phyloP scores from a whole-genome alignment of 2,888 invertebrate genomes.

The Drosophila ochracea region DNA sequence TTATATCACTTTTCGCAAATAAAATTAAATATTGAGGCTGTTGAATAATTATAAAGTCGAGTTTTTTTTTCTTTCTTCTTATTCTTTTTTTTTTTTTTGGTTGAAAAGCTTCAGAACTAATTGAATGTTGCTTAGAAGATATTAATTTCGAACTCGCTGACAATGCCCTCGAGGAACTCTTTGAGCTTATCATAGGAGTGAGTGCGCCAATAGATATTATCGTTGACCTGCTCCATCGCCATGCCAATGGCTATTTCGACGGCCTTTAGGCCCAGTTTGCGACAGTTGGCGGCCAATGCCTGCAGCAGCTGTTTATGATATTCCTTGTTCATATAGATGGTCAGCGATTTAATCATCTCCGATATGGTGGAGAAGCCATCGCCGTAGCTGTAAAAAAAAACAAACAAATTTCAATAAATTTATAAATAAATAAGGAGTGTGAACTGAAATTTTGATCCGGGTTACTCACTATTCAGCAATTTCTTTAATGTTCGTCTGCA shows the following conservation, averaged over 20 bases:
- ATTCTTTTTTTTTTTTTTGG: slow-evolving; percentile 49
- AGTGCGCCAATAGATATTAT: slow-evolving; percentile 85
- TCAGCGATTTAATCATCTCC: slow-evolving; percentile 86
- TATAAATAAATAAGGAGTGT: neutral
- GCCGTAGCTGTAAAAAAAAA: slow-evolving; percentile 85
- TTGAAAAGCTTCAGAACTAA: slow-evolving; percentile 43
- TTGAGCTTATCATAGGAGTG: slow-evolving; percentile 84
- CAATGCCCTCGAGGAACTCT: slow-evolving; percentile 82
- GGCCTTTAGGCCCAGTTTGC: slow-evolving; percentile 81
- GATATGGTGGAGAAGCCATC: slow-evolving; percentile 87
- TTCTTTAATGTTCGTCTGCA: slow-evolving; percentile 84
- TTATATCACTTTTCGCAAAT: slow-evolving; percentile 84
- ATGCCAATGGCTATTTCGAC: slow-evolving; percentile 83
- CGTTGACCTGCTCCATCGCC: slow-evolving; percentile 85
- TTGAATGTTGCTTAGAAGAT: slow-evolving; percentile 73
- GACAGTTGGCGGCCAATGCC: slow-evolving; percentile 79
- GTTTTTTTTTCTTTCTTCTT: slow-evolving; percentile 28
- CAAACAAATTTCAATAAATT: neutral
- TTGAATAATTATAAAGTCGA: slow-evolving; percentile 62
- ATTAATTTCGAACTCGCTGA: slow-evolving; percentile 84
- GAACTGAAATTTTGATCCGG: rapidly evolving
- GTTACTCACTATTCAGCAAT: slow-evolving; percentile 84
- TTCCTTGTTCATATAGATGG: slow-evolving; percentile 86
- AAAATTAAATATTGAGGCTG: slow-evolving; percentile 75
- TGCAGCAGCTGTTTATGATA: slow-evolving; percentile 84